A percentile compares a stretch with the other conserved stretches of the same genome.
Evolutionary conservation across 2,888 invertebrate genomes (phyloP).

Genomic region (Heliconius ismenius): DNA sequence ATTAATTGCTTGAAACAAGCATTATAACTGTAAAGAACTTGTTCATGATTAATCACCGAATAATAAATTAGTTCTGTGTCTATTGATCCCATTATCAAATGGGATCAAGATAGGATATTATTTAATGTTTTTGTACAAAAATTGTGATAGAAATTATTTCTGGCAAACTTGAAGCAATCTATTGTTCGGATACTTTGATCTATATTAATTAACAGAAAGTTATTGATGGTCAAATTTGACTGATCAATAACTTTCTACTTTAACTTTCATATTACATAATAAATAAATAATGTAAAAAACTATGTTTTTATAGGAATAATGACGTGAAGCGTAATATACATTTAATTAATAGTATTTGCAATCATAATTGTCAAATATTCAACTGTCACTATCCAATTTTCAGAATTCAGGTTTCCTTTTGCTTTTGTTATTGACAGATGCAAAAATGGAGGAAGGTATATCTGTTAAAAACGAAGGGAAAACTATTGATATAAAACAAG

Average conservation of each 20-base stretch:
- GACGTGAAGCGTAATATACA: background rate
- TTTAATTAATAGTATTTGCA: background rate
- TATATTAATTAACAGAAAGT: background rate
- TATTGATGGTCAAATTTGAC: too few relatives aligned
- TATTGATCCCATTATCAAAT: too few relatives aligned
- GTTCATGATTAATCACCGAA: too few relatives aligned
- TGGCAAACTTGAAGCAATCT: background rate
- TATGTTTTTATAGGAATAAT: background rate
- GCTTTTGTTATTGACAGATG: conserved; percentile 30
- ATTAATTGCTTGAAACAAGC: too few relatives aligned
- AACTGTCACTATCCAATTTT: conserved; percentile 11
- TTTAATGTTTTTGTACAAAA: background rate
- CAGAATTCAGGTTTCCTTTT: conserved; percentile 16
- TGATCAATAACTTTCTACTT: too few relatives aligned
- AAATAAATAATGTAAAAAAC: background rate
- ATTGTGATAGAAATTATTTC: background rate
- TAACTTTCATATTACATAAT: background rate
- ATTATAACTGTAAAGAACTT: too few relatives aligned
- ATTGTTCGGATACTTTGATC: background rate
- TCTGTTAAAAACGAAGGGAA: conserved; percentile 71
- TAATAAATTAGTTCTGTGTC: too few relatives aligned
- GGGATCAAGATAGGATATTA: too few relatives aligned
- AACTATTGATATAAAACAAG: conserved; percentile 76
- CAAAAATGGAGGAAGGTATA: conserved; percentile 72
- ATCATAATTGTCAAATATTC: background rate